These are phyloP conservation scores for Trissonchulus latispiculum DNA, from an alignment of 2,888 invertebrate genomes.

Conservation along the genomic window DNA sequence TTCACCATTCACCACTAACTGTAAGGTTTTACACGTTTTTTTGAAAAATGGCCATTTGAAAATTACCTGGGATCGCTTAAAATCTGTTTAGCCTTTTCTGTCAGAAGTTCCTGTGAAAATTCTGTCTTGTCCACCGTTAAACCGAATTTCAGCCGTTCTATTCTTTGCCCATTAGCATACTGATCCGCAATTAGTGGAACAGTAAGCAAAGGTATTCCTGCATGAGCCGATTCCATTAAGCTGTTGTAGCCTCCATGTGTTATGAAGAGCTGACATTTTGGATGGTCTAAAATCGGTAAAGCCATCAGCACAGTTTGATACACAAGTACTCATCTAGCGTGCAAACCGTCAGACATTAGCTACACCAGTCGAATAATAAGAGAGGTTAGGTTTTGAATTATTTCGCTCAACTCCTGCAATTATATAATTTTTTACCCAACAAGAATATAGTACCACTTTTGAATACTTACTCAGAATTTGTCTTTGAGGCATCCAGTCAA, in stretches of 20 bases:
- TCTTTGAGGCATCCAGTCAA: neutral
- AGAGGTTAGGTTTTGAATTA: too few relatives aligned
- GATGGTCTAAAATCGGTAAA: neutral
- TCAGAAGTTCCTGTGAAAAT: neutral
- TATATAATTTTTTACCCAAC: too few relatives aligned
- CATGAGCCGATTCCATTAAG: neutral
- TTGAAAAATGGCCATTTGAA: too few relatives aligned
- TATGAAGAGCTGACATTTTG: neutral
- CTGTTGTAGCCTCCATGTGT: neutral
- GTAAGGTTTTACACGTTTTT: neutral
- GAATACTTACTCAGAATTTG: neutral
- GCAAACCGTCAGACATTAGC: too few relatives aligned
- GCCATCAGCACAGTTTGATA: too few relatives aligned
- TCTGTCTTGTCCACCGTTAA: neutral
- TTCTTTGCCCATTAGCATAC: neutral
- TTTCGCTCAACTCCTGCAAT: too few relatives aligned
- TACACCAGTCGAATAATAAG: too few relatives aligned
- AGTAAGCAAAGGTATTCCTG: neutral
- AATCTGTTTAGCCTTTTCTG: neutral
- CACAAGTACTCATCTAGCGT: too few relatives aligned
- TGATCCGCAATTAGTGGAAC: neutral
- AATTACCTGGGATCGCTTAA: too few relatives aligned
- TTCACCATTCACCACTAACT: neutral
- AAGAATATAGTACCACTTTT: too few relatives aligned
- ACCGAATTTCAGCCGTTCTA: neutral